Evolutionary conservation across 2,888 invertebrate species (phyloP), one percentile per base, ranked within the genome.

Genomic region (Pristionchus entomophagus): DNA sequence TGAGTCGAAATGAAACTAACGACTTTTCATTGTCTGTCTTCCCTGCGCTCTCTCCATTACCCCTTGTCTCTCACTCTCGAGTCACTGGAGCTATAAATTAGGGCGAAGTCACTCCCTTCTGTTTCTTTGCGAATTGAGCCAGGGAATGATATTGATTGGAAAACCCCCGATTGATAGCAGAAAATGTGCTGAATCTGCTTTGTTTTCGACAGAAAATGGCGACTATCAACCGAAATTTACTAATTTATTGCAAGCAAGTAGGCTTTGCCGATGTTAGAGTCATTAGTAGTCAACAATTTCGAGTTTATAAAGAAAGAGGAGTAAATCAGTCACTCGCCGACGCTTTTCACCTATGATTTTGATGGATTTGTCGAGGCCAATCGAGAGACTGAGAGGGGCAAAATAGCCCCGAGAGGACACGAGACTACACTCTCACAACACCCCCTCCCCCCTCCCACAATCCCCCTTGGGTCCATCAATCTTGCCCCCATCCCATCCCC

Each of bases 1-100:
- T 80, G 78, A 80, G 51, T 51, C 78, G 78, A 80, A 53, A 80
- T 80, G 78, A 80, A 80, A 80, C 78, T 80, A 80, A 80, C 78
- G 78, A 80, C 78, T 80, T 80, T 73, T 73, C 73, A 73, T 73
- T 73, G 73, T 73, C 73, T 73, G 22, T 22, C 73, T 26, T 6
- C 73, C 26, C 38, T 38, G 22, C 38, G 41, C 35, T 41, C 73
- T 73, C 73, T 45, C 26, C 2, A 73, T 45, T 41, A 3, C 73
- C 6, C 73, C n/a, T 73, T 3, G 0, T 73, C 73, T 26, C 73
- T 73, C 73, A 41, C 14, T 14, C n/a, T 26, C 41, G 73, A 41
- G 41, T 45, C 73, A 45, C 17, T n/a, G n/a, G 17, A 45, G 73
- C 73, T 41, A 73, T 73, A 73, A 73, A 73, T 73, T 73, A 73